These are phyloP conservation scores for Drosophila kambysellisi DNA, from an alignment of 2,888 invertebrate species.

Conservation along the genomic window DNA sequence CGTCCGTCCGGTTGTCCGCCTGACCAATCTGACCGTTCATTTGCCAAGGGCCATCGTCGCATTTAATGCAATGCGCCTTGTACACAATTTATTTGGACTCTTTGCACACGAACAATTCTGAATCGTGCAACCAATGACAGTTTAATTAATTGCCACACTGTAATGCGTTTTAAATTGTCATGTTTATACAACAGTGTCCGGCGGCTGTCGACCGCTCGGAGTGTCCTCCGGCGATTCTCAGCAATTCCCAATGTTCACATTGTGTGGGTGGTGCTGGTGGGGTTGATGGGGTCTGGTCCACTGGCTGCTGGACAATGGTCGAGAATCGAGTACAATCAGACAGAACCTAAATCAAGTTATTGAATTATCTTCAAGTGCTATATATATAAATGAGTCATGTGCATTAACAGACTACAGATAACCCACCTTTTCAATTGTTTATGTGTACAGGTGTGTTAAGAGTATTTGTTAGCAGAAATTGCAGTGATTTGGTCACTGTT, in stretches of 20 bases:
- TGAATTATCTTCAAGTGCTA: not conserved
- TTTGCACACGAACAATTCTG: slow-evolving; percentile 71
- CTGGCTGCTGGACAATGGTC: slow-evolving; percentile 49
- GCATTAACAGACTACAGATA: not conserved
- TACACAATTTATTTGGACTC: slow-evolving; percentile 74
- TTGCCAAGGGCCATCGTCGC: slow-evolving; percentile 17
- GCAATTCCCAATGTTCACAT: slow-evolving; percentile 20
- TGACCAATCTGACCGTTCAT: slow-evolving; percentile 23
- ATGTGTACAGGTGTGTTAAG: not conserved
- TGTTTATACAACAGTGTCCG: slow-evolving; percentile 74
- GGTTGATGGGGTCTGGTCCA: not conserved
- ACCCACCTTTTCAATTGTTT: not conserved
- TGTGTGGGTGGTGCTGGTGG: slow-evolving; percentile 14
- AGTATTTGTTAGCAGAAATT: not conserved
- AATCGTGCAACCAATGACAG: slow-evolving; percentile 81
- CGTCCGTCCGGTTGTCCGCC: slow-evolving; percentile 1
- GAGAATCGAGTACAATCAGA: slow-evolving; percentile 32
- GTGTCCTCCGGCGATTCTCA: slow-evolving; percentile 18
- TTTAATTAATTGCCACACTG: slow-evolving; percentile 81
- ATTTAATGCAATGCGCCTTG: slow-evolving; percentile 49
- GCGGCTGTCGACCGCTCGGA: slow-evolving; percentile 44
- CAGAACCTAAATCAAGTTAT: slow-evolving; percentile 18
- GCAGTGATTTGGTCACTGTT: slow-evolving; percentile 28
- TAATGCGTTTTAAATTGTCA: slow-evolving; percentile 80
- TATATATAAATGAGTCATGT: not conserved